A percentile compares a stretch with the other conserved stretches of the same genome.
Conservation (phyloP, 2,797 vertebrate species). For the Lacerta bilineata region DNA sequence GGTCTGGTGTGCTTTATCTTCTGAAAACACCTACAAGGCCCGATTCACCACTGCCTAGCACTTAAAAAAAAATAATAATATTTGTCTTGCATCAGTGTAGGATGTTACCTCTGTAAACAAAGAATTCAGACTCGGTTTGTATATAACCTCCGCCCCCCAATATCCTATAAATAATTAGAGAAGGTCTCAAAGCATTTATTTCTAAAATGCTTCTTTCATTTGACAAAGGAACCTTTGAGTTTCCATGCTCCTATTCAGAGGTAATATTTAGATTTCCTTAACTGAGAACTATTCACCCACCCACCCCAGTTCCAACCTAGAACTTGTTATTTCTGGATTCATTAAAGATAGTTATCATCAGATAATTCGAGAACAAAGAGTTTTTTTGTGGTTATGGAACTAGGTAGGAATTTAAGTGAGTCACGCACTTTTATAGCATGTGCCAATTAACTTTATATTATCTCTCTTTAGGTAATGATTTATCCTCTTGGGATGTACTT, state of each 20-base stretch:
- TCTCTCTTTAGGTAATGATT: too few relatives aligned
- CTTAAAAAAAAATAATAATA: too few relatives aligned
- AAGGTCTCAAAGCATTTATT: not conserved
- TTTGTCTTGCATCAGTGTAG: not conserved
- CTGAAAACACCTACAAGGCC: not conserved
- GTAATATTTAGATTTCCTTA: not conserved
- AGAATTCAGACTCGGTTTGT: not conserved
- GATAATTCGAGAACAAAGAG: too few relatives aligned
- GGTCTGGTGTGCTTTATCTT: not conserved
- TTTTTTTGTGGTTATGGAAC: too few relatives aligned
- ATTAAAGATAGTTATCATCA: not conserved
- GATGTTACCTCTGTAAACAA: not conserved
- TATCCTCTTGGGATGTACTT: too few relatives aligned
- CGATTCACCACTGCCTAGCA: conserved; percentile 8
- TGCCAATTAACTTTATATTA: too few relatives aligned
- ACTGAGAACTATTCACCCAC: not conserved
- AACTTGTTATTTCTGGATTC: not conserved
- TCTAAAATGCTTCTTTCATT: not conserved
- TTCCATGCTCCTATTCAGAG: not conserved
- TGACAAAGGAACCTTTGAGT: not conserved
- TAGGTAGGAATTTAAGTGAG: too few relatives aligned
- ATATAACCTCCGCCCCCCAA: not conserved
- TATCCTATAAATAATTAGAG: not conserved
- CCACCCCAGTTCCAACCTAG: not conserved
- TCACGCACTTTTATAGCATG: too few relatives aligned